Percentiles rank a stretch among this genome's conserved stretches.
phyloP scores from a whole-genome alignment of 2,888 invertebrate species.

The Melolontha melolontha region DNA sequence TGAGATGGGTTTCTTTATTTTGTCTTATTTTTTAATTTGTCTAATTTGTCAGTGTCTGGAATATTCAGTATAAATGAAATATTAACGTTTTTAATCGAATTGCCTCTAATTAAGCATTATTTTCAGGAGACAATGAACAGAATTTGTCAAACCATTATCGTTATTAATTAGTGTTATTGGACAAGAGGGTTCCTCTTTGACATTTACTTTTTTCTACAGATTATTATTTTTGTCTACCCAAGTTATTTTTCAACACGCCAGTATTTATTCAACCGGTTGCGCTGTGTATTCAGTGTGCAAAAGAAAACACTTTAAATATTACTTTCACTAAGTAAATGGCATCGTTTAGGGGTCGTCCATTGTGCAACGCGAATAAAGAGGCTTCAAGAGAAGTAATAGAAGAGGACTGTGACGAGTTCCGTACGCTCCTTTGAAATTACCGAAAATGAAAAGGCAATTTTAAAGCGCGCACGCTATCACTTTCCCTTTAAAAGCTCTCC shows the following conservation, averaged over 20 bases:
- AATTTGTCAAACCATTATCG: not conserved
- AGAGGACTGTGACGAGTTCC: constrained; percentile 27
- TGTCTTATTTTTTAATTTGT: too few species aligned
- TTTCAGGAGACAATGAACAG: not conserved
- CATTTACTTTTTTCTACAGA: not conserved
- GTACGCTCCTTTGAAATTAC: constrained; percentile 39
- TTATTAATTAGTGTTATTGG: constrained; percentile 3
- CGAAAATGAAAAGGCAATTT: constrained; percentile 42
- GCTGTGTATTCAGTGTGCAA: constrained; percentile 26
- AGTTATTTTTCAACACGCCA: not conserved
- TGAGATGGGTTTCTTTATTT: too few species aligned
- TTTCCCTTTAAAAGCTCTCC: constrained; percentile 32
- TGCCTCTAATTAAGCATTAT: not conserved
- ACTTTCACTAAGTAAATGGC: constrained; percentile 42
- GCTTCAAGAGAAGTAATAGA: constrained; percentile 31
- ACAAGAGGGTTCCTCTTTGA: not conserved
- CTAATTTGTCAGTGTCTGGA: too few species aligned
- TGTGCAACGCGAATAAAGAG: constrained; percentile 38
- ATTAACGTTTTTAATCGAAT: too few species aligned
- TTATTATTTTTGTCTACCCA: constrained; percentile 2
- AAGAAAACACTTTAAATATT: constrained; percentile 42
- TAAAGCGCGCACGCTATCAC: constrained; percentile 43
- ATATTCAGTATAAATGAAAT: too few species aligned
- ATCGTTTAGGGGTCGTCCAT: constrained; percentile 40
- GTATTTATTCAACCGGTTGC: constrained; percentile 34